These are phyloP conservation scores for Hydropotes inermis DNA, from an alignment of 2,113 vertebrate genomes.

Conservation along the genomic window DNA sequence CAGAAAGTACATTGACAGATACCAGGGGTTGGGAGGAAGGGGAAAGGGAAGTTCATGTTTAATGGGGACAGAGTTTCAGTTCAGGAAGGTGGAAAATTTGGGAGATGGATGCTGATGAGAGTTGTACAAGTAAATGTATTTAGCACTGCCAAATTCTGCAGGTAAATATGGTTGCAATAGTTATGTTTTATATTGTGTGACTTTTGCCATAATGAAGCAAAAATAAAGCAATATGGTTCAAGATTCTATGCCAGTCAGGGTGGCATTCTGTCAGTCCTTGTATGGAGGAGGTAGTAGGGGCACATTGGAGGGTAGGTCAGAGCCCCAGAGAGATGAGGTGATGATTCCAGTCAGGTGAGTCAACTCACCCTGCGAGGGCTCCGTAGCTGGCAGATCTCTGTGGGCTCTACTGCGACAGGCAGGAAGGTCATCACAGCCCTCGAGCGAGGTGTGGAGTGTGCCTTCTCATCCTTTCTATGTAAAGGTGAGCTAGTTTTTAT, in stretches of 20 bases:
- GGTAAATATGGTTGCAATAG: background rate
- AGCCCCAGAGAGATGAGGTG: background rate
- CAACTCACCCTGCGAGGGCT: background rate
- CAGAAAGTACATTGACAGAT: background rate
- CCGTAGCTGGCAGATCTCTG: background rate
- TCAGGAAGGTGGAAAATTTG: background rate
- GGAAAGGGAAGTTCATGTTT: background rate
- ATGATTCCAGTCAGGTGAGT: background rate
- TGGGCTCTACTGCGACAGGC: too few species aligned
- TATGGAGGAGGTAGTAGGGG: background rate
- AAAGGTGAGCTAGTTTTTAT: background rate
- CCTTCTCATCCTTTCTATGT: background rate
- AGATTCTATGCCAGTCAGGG: background rate
- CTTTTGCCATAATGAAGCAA: background rate
- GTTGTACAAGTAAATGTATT: background rate
- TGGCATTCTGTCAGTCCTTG: background rate
- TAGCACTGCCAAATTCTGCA: background rate
- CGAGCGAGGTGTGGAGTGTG: background rate
- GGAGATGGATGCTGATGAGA: background rate
- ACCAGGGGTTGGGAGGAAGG: background rate
- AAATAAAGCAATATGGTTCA: background rate
- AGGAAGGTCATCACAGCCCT: background rate
- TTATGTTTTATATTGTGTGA: background rate
- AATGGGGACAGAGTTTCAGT: background rate
- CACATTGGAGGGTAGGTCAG: background rate